These are phyloP conservation scores for Emys orbicularis DNA, from an alignment of 2,797 vertebrate species.

Conservation along the genomic window DNA sequence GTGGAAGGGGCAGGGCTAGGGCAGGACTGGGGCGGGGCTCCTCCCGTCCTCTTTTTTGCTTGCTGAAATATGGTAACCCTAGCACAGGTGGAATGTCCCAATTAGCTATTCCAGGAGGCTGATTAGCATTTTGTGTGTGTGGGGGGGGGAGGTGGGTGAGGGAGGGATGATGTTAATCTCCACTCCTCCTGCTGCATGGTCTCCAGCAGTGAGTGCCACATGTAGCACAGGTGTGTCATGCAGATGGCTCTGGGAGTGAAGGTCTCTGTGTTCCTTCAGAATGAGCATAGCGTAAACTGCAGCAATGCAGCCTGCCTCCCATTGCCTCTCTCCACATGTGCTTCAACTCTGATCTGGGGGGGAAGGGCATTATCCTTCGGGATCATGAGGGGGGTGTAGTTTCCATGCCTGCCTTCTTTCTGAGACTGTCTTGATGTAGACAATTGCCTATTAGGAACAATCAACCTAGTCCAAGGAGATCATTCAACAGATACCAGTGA, in stretches of 20 bases:
- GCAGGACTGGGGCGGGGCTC: too few species aligned
- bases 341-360: too few species aligned
- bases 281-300: neutral
- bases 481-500: neutral
- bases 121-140: neutral
- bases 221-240: too few species aligned
- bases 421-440: neutral
- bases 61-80: too few species aligned
- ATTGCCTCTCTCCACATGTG: too few species aligned
- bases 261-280: neutral
- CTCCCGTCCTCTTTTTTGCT: too few species aligned
- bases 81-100: too few species aligned
- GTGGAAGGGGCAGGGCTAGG: too few species aligned
- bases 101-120: neutral
- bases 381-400: neutral
- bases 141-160: rapidly evolving
- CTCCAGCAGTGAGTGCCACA: neutral
- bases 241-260: neutral
- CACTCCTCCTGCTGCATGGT: neutral
- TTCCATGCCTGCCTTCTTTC: neutral
- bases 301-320: too few species aligned
- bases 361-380: neutral
- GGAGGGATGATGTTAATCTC: too few species aligned
- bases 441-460: neutral
- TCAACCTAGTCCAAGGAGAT: neutral